Percentiles rank a stretch among this genome's conserved stretches.
phyloP scores from a whole-genome alignment of 2,888 invertebrate genomes.

The Brenthis hecate region DNA sequence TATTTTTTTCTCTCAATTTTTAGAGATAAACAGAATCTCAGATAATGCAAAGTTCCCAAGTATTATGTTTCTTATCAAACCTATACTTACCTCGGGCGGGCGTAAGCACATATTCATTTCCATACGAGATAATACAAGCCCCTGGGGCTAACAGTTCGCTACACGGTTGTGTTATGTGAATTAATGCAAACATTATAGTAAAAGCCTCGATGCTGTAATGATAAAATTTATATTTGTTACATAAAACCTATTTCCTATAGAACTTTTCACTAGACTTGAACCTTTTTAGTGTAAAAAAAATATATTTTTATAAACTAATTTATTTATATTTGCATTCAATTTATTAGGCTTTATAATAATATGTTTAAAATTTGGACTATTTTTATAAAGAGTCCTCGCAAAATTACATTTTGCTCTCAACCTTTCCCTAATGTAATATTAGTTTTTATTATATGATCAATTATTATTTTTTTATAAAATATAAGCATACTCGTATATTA shows the following conservation, averaged over 20 bases:
- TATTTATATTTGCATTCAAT: background rate
- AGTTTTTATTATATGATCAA: too few species aligned
- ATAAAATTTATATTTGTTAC: conserved; percentile 7
- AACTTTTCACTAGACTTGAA: too few species aligned
- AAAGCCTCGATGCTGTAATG: conserved; percentile 6
- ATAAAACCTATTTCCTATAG: background rate
- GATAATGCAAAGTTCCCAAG: conserved; percentile 27
- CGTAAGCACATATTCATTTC: conserved; percentile 39
- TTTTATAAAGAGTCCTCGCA: too few species aligned
- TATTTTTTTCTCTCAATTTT: conserved; percentile 24
- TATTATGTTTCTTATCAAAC: conserved; percentile 35
- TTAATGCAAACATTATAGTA: conserved; percentile 30
- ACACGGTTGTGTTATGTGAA: conserved; percentile 24
- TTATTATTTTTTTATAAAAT: too few species aligned
- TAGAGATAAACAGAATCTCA: conserved; percentile 23
- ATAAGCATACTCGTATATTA: too few species aligned
- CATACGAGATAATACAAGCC: conserved; percentile 38
- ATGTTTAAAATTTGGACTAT: too few species aligned
- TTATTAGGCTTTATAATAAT: background rate
- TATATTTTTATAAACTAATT: background rate
- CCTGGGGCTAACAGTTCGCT: conserved; percentile 21
- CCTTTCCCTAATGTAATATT: background rate
- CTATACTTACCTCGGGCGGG: conserved; percentile 33
- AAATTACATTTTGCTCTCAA: background rate
- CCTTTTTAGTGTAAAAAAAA: background rate